Conservation (phyloP, 2,797 vertebrate genomes). For the Lerista edwardsae region DNA sequence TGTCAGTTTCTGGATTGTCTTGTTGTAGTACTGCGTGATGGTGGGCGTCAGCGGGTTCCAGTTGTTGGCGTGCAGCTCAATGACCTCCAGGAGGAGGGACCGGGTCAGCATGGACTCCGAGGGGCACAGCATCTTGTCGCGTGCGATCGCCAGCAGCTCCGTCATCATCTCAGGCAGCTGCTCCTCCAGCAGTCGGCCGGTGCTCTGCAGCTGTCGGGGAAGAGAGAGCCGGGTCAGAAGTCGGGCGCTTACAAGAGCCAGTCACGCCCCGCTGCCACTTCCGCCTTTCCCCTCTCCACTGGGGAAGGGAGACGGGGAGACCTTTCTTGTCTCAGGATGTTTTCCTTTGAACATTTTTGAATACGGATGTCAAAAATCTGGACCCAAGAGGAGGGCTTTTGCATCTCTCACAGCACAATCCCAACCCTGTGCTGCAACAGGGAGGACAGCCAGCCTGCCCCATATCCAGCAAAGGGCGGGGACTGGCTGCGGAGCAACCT, state of each 20-base stretch:
- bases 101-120: conserved; percentile 93
- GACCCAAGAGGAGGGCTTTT: background rate
- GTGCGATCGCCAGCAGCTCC: conserved; percentile 88
- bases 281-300: background rate
- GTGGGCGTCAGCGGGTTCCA: conserved; percentile 94
- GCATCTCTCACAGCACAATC: background rate
- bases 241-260: conserved; percentile 18
- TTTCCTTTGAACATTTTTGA: background rate
- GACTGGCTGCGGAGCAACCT: no score
- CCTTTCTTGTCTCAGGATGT: no score
- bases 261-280: fast-evolving
- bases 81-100: conserved; percentile 97
- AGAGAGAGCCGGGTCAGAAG: conserved; percentile 43
- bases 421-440: no score
- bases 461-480: no score
- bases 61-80: conserved; percentile 95
- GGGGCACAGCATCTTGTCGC: conserved; percentile 98
- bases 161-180: conserved; percentile 98
- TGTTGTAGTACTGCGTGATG: conserved; percentile 98
- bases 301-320: background rate
- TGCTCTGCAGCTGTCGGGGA: conserved; percentile 89
- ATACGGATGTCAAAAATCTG: background rate
- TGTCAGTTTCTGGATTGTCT: conserved; percentile 98
- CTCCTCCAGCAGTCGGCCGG: conserved; percentile 93
- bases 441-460: no score